Evolutionary conservation across 1,140 invertebrate genomes (phyloP).

Genomic region (Phymastichus coffea): DNA sequence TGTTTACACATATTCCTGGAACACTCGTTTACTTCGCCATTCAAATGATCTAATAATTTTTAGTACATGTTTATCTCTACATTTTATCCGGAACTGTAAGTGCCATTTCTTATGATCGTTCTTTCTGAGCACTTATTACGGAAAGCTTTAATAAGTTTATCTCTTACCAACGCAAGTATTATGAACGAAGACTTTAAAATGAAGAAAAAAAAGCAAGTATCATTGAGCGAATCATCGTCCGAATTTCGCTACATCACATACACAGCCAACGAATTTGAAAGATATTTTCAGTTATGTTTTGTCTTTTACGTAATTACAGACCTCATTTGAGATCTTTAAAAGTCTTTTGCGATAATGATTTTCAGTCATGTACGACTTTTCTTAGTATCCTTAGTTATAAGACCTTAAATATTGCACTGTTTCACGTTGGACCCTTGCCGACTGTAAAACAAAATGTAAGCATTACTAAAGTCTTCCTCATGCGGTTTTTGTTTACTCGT

Average conservation of each 20-base stretch:
- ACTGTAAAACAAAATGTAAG: slow-evolving; percentile 72
- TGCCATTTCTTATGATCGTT: no score
- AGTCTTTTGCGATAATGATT: slow-evolving; percentile 16
- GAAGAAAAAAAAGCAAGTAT: slow-evolving; percentile 20
- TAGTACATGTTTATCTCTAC: no score
- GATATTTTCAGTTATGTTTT: slow-evolving; percentile 17
- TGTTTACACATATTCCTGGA: slow-evolving; percentile 14
- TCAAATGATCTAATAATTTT: no score
- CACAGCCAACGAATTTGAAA: slow-evolving; percentile 30
- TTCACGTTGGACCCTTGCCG: slow-evolving; percentile 59
- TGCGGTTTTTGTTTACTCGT: slow-evolving; percentile 62
- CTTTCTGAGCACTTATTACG: no score
- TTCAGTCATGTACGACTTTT: no score
- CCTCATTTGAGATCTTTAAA: slow-evolving; percentile 10
- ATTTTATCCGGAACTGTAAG: no score
- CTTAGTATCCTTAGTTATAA: no score
- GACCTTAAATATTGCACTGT: slow-evolving; percentile 54
- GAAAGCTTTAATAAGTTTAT: slow-evolving; percentile 28
- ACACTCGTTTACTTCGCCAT: slow-evolving; percentile 10
- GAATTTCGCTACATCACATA: slow-evolving; percentile 23
- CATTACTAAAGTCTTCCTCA: slow-evolving; percentile 66
- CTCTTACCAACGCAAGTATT: slow-evolving; percentile 16
- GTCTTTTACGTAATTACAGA: slow-evolving; percentile 11
- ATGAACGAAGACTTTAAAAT: slow-evolving; percentile 22
- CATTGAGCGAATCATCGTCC: slow-evolving; percentile 12